Percentiles rank a stretch among this genome's conserved stretches.
phyloP scores from a whole-genome alignment of 2,797 vertebrate species.

The Rhabdophis nuchalis region DNA sequence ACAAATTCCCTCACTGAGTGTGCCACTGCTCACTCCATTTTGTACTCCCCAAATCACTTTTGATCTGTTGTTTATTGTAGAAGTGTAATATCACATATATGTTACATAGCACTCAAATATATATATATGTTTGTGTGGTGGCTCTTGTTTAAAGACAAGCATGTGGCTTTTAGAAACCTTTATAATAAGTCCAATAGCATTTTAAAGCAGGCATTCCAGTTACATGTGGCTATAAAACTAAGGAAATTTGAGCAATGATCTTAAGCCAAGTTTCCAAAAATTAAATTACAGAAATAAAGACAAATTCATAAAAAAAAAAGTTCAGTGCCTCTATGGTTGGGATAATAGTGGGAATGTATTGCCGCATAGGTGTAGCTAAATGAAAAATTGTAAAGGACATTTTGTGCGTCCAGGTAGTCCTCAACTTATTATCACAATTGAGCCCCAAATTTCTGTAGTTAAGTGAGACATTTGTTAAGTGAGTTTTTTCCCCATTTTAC shows the following conservation, averaged over 20 bases:
- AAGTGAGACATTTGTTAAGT: neutral
- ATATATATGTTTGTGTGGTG: neutral
- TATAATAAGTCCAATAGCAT: neutral
- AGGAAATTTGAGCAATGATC: neutral
- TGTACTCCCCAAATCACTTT: constrained; percentile 32
- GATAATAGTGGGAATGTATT: neutral
- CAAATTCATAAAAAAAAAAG: neutral
- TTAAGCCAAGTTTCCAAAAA: neutral
- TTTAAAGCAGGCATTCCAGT: neutral
- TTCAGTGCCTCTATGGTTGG: neutral
- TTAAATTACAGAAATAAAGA: neutral
- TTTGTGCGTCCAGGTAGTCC: neutral
- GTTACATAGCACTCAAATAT: neutral
- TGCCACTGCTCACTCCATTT: constrained; percentile 42
- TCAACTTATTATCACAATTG: neutral
- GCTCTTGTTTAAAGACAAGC: constrained; percentile 11
- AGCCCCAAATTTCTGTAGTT: neutral
- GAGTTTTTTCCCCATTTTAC: neutral
- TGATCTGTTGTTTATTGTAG: constrained; percentile 27
- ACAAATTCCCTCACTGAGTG: constrained; percentile 38
- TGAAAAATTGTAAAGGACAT: neutral
- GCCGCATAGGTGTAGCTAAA: neutral
- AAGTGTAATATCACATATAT: constrained; percentile 31
- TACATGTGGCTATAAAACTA: neutral
- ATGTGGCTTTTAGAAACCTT: constrained; percentile 5